A percentile compares a stretch with the other conserved stretches of the same genome.
phyloP scores from a whole-genome alignment of 2,797 vertebrate genomes.

The Parauchenoglanis ngamensis region DNA sequence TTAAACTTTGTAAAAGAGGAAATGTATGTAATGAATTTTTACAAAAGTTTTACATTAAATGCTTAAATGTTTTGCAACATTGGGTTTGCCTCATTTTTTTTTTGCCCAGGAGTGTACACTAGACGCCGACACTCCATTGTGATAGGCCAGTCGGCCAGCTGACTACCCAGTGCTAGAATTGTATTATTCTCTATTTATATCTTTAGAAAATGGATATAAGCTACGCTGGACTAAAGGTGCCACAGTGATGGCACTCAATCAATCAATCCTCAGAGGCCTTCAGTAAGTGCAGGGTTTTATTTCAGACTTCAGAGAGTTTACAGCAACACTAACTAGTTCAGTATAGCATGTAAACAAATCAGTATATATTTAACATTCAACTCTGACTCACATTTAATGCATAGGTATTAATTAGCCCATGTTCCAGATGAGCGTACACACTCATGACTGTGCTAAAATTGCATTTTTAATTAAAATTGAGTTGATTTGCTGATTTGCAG shows the following conservation, averaged over 20 bases:
- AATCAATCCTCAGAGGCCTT: not conserved
- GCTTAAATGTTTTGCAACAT: too few species aligned
- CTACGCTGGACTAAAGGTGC: not conserved
- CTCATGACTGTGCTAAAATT: slow-evolving; percentile 19
- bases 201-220: not conserved
- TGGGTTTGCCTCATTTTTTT: too few species aligned
- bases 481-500: slow-evolving; percentile 29
- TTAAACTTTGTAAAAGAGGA: not conserved
- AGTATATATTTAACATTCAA: slow-evolving; percentile 18
- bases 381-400: slow-evolving; percentile 19
- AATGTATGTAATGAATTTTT: not conserved
- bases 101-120: too few species aligned
- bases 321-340: not conserved
- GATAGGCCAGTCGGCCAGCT: too few species aligned
- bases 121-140: too few species aligned
- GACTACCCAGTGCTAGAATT: not conserved
- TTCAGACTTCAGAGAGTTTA: not conserved
- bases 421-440: slow-evolving; percentile 20
- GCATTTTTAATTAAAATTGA: slow-evolving; percentile 34
- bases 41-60: too few species aligned
- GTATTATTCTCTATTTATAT: not conserved
- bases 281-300: not conserved
- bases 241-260: not conserved
- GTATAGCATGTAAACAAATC: not conserved
- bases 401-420: slow-evolving; percentile 29